These are phyloP conservation scores for Trididemnum miniatum DNA, from an alignment of 23 tunicate genomes.

Conservation along the genomic window DNA sequence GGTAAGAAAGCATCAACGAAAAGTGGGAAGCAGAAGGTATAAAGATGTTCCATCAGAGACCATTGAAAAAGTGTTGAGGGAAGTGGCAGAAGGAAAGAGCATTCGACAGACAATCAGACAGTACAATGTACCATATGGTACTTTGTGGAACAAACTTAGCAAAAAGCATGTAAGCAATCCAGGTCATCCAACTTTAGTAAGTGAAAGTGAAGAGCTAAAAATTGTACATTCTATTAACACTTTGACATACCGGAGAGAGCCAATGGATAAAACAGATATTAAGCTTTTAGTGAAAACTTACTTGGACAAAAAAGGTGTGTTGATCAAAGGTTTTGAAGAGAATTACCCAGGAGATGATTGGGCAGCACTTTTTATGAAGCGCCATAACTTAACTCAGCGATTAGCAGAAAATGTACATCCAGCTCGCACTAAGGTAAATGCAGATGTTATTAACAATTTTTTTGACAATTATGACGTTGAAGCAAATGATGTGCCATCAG, in stretches of 20 bases:
- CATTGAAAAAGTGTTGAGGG: not conserved
- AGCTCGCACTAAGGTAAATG: not conserved
- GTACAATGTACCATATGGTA: constrained; percentile 39
- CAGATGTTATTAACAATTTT: not conserved
- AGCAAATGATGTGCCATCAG: not conserved
- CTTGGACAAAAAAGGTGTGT: constrained; percentile 15
- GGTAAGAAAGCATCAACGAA: constrained; percentile 7
- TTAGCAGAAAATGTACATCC: constrained; percentile 13
- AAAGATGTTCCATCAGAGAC: constrained; percentile 4
- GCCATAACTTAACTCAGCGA: constrained; percentile 20
- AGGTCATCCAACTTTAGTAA: constrained; percentile 18
- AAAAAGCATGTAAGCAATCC: constrained; percentile 21
- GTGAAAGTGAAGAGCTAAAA: constrained; percentile 15
- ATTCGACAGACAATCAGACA: not conserved
- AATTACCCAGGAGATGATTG: constrained; percentile 34
- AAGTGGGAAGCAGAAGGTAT: constrained; percentile 19
- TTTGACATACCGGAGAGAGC: constrained; percentile 7
- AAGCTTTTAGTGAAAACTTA: constrained; percentile 19
- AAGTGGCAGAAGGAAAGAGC: constrained; percentile 12
- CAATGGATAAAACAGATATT: constrained; percentile 5
- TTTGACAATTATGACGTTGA: constrained; percentile 9
- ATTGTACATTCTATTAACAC: not conserved
- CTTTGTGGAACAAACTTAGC: constrained; percentile 17
- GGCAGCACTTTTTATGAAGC: not conserved
- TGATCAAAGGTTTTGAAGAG: constrained; percentile 6